These are phyloP conservation scores for Lottia gigantea DNA, from an alignment of 2,888 invertebrate species.

Conservation along the genomic window DNA sequence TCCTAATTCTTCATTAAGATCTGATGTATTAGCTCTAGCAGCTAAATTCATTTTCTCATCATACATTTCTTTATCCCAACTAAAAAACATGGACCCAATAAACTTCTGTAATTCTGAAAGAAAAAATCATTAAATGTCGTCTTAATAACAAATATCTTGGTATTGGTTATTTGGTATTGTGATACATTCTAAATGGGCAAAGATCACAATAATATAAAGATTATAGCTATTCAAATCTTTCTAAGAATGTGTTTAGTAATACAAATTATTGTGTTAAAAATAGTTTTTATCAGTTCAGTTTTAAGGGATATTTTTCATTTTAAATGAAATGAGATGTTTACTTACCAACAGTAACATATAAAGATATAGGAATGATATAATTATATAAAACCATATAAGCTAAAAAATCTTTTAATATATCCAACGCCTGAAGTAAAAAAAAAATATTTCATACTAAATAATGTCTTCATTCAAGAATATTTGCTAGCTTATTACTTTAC, in stretches of 20 bases:
- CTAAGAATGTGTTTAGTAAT: too few species aligned
- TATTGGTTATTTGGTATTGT: neutral
- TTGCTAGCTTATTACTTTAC: neutral
- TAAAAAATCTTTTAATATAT: constrained; percentile 73
- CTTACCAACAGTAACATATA: constrained; percentile 87
- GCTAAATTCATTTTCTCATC: constrained; percentile 66
- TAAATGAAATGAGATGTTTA: constrained; percentile 39
- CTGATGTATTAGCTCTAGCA: constrained; percentile 84
- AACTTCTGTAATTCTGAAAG: constrained; percentile 74
- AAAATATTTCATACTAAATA: neutral
- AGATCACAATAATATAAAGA: too few species aligned
- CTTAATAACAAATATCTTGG: neutral
- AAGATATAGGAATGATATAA: constrained; percentile 86
- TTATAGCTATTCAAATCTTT: too few species aligned
- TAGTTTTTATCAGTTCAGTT: too few species aligned
- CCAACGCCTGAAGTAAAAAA: constrained; percentile 40
- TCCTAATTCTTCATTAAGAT: constrained; percentile 87
- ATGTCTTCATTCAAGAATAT: neutral
- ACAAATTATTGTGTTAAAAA: too few species aligned
- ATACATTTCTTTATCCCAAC: constrained; percentile 77
- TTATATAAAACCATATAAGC: constrained; percentile 83
- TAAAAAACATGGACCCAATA: constrained; percentile 77
- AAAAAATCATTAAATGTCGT: neutral
- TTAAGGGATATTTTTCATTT: neutral
- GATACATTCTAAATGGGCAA: neutral